Conservation (phyloP, 2,888 invertebrate genomes). For the Crepidodera aurea region DNA sequence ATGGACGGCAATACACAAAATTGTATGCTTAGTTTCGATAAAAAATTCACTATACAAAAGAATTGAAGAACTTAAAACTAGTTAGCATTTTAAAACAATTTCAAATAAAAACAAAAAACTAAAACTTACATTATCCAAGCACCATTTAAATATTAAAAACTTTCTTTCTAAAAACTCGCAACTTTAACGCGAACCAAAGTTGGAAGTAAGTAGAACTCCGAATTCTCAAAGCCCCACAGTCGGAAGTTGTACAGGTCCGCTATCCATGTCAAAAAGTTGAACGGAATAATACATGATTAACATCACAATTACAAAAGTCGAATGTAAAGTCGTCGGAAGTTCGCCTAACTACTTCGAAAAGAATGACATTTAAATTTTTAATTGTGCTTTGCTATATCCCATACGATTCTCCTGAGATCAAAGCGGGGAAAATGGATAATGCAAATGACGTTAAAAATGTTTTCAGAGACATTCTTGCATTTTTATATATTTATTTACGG, state of each 20-base stretch:
- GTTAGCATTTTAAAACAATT: neutral
- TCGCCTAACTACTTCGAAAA: constrained; percentile 37
- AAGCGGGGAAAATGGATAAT: neutral
- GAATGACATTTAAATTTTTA: constrained; percentile 49
- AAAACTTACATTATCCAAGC: neutral
- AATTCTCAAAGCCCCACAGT: constrained; percentile 5
- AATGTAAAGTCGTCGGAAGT: constrained; percentile 38
- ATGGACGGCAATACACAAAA: no score
- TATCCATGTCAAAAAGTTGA: constrained; percentile 39
- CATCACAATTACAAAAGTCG: constrained; percentile 40
- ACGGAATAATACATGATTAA: constrained; percentile 40
- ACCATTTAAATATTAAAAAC: no score
- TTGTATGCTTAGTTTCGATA: no score
- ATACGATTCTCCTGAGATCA: constrained; percentile 25
- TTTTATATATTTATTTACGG: no score
- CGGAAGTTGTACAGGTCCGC: constrained; percentile 37
- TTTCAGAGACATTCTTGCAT: no score
- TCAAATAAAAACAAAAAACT: neutral
- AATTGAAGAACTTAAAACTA: no score
- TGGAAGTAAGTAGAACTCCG: constrained; percentile 4
- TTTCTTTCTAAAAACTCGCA: constrained; percentile 14
- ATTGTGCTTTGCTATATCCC: constrained; percentile 39
- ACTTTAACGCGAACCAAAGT: constrained; percentile 18
- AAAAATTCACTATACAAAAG: no score
- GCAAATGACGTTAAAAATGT: neutral